Percentiles rank a stretch among this genome's conserved stretches.
Evolutionary conservation across 2,113 vertebrate species (phyloP).

Genomic region (Manacus vitellinus): DNA sequence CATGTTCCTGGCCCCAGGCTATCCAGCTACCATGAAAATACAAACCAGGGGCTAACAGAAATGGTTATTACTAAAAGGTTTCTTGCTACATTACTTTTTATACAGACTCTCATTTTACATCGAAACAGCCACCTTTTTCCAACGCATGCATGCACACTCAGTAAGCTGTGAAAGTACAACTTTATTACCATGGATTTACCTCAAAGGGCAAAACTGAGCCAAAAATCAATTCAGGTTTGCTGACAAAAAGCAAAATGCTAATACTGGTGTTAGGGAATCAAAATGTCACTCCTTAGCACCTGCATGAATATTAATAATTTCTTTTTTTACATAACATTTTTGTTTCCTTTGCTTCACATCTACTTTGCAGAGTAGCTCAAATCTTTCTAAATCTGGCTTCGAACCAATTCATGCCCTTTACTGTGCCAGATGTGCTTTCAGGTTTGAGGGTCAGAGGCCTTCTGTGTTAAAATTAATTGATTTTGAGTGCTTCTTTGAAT

Average conservation of each 20-base stretch:
- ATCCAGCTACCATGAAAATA: background rate
- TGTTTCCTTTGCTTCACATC: background rate
- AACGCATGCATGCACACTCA: background rate
- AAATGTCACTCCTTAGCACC: conserved; percentile 53
- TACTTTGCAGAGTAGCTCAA: background rate
- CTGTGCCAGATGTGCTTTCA: background rate
- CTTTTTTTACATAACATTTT: conserved; percentile 30
- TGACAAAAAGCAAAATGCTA: conserved; percentile 69
- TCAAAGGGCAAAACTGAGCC: conserved; percentile 54
- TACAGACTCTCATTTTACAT: background rate
- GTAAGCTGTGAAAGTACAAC: conserved; percentile 52
- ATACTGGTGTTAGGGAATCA: conserved; percentile 48
- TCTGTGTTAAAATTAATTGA: background rate
- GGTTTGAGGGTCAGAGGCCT: background rate
- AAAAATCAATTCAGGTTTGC: conserved; percentile 61
- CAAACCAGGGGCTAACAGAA: background rate
- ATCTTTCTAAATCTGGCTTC: background rate
- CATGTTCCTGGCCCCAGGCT: background rate
- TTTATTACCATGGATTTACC: conserved; percentile 51
- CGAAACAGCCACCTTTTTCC: background rate
- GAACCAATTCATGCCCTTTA: background rate
- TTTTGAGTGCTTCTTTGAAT: conserved; percentile 3
- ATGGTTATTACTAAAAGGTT: background rate
- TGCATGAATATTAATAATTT: conserved; percentile 36
- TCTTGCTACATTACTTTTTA: conserved; percentile 18